phyloP scores from a whole-genome alignment of 2,113 vertebrate genomes.

The Nycticebus coucang region DNA sequence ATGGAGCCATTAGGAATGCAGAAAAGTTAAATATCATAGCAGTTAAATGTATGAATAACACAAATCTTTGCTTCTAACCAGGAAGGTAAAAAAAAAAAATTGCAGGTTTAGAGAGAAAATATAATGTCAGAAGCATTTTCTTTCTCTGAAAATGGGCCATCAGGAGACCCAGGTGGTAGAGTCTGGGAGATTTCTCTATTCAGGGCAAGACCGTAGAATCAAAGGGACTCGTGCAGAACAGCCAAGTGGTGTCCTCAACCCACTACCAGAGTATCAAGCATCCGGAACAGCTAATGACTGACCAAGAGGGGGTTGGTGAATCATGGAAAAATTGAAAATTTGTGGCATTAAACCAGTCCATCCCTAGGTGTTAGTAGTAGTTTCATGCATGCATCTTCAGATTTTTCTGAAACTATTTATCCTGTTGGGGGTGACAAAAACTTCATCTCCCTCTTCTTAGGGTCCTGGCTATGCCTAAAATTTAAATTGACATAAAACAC shows the following conservation, averaged over 20 bases:
- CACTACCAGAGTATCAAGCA: background rate
- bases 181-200: background rate
- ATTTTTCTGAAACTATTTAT: background rate
- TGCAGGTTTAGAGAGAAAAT: background rate
- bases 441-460: background rate
- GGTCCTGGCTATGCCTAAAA: background rate
- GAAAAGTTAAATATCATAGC: background rate
- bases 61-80: background rate
- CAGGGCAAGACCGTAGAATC: background rate
- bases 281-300: background rate
- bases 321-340: background rate
- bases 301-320: background rate
- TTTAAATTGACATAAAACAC: background rate
- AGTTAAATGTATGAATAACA: background rate
- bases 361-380: background rate
- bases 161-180: fast-evolving
- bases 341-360: background rate
- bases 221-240: background rate
- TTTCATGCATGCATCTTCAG: background rate
- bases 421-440: background rate
- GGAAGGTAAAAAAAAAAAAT: background rate
- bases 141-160: background rate
- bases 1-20: background rate
- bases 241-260: background rate
- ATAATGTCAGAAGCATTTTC: background rate